Evolutionary conservation across 2,797 vertebrate species (phyloP).

Genomic region (Numenius phaeopus): DNA sequence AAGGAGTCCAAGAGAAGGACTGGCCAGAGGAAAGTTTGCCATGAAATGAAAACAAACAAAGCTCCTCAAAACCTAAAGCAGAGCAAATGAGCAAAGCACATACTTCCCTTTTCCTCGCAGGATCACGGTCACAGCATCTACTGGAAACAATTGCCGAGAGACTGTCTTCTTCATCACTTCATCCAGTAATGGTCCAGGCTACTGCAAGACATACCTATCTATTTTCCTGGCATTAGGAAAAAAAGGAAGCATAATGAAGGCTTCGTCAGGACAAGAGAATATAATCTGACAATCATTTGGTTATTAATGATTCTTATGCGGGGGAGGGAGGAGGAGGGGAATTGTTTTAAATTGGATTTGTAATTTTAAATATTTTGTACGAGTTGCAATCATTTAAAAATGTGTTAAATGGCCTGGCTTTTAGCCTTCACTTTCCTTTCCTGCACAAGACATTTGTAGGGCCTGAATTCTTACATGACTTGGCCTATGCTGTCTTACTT

Average conservation of each 20-base stretch:
- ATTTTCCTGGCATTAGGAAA: not conserved
- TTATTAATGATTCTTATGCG: not conserved
- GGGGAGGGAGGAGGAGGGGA: too few species aligned
- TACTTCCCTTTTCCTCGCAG: not conserved
- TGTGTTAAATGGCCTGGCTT: not conserved
- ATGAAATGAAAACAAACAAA: not conserved
- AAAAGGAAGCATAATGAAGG: not conserved
- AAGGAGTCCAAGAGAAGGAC: not conserved
- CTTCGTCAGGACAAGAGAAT: not conserved
- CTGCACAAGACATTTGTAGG: not conserved
- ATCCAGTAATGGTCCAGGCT: not conserved
- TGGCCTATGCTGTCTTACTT: constrained; percentile 37
- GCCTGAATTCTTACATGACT: constrained; percentile 29
- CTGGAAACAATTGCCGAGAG: not conserved
- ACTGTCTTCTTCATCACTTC: not conserved
- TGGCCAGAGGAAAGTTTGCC: not conserved
- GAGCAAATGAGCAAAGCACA: not conserved
- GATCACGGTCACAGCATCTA: not conserved
- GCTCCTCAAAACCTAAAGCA: not conserved
- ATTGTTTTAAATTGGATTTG: not conserved
- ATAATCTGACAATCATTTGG: not conserved
- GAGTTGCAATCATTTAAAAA: not conserved
- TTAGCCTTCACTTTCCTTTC: constrained; percentile 12
- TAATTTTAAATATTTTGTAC: constrained; percentile 37
- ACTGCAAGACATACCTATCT: not conserved